Evolutionary conservation across 2,888 invertebrate genomes (phyloP).

Genomic region (Lasioglossum malachurum): DNA sequence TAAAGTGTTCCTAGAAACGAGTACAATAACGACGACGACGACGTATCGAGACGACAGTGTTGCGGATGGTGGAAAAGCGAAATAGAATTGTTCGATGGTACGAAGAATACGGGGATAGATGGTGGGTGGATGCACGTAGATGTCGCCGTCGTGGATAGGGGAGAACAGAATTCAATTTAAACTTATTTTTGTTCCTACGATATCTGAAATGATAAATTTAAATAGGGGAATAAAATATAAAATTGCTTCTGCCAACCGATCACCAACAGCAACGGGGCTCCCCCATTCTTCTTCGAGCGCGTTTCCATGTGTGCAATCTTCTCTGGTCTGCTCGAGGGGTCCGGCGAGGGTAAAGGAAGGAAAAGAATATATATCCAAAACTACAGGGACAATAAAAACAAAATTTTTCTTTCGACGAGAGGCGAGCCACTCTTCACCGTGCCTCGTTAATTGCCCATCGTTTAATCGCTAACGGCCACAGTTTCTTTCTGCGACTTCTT

Average conservation of each 20-base stretch:
- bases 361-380: not conserved
- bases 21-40: constrained; percentile 21
- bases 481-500: not conserved
- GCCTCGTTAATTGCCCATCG: not conserved
- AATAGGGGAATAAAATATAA: constrained; percentile 82
- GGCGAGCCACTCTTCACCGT: not conserved
- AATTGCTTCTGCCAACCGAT: constrained; percentile 76
- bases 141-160: constrained; percentile 53
- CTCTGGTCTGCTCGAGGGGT: not conserved
- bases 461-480: constrained; percentile 2
- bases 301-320: not conserved
- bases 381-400: not conserved
- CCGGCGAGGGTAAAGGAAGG: not conserved
- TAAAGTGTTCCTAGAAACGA: constrained; percentile 47
- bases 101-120: constrained; percentile 57
- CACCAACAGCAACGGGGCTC: constrained; percentile 11
- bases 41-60: constrained; percentile 49
- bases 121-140: constrained; percentile 52
- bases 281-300: not conserved
- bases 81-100: constrained; percentile 62
- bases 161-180: constrained; percentile 82
- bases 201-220: constrained; percentile 82
- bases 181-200: constrained; percentile 83
- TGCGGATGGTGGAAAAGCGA: constrained; percentile 50
- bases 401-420: not conserved